Evolutionary conservation across 2,113 vertebrate species (phyloP), one percentile per base, ranked within the genome.

Genomic region (Rhipidura dahli): DNA sequence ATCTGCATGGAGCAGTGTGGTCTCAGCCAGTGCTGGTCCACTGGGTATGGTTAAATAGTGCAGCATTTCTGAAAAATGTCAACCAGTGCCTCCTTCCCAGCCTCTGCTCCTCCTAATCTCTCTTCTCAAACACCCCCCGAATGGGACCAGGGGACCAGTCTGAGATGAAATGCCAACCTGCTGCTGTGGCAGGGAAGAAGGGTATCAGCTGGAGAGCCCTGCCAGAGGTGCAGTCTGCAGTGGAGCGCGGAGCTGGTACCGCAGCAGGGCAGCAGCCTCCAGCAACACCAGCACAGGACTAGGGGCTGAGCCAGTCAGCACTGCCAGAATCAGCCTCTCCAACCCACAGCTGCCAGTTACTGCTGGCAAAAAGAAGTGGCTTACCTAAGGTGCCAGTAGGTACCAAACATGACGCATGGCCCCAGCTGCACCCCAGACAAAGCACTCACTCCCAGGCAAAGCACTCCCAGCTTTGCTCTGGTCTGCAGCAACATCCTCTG

Each of bases 401-500:
- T 18, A 69, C 42, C 49, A 50, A 73, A 71, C 0, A 2, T 73
- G 49, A 64, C 0, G 0, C 4, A 10, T 0, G 30, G 68, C 66
- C 68, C 28, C 66, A 57, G 59, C 61, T 63, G 44, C 65, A 53
- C 31, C 28, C 54, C 76, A 49, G 70, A 49, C 42, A 54, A 23
- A 78, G 78, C 72, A 13, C n/a, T 26, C 77, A 13, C 31, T 28
- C 28, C 47, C 57, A 49, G 84, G n/a, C 35, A 59, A 20, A 81
- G 78, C 73, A 22, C 31, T 26, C 11, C 42, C 75, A 57, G 88
- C 49, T 54, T 90, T 69, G 75, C 45, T 85, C 49, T 1, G 37
- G 69, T 82, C 94, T 96, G 92, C 94, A 97, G 94, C 86, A 90
- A 61, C 91, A 93, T 96, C 94, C 87, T 71, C 85, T 49, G 92